Percentiles rank a stretch among this genome's conserved stretches.
These are phyloP conservation scores for Notarius lentiginosus DNA, from an alignment of 2,113 vertebrate species.

Conservation along the genomic window DNA sequence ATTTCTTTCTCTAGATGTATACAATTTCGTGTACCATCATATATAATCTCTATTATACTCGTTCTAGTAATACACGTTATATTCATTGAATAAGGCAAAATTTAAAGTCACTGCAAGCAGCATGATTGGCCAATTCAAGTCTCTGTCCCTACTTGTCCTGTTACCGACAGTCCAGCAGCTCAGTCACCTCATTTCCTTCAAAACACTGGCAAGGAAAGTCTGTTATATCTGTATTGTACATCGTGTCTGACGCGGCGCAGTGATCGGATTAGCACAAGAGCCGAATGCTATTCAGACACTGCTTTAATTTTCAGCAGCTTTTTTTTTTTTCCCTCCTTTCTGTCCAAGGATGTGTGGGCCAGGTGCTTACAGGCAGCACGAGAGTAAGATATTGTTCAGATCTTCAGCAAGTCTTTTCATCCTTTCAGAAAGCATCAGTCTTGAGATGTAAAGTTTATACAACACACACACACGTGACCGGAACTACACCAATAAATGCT, in stretches of 20 bases:
- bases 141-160: slow-evolving; percentile 1
- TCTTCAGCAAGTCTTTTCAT: slow-evolving; percentile 4
- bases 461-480: background rate
- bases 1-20: slow-evolving; percentile 54
- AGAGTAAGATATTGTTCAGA: background rate
- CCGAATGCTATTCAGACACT: background rate
- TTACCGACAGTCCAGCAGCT: slow-evolving; percentile 19
- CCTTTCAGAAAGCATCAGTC: slow-evolving; percentile 17
- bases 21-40: slow-evolving; percentile 49
- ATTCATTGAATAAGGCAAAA: slow-evolving; percentile 30
- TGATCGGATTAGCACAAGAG: background rate
- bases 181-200: background rate
- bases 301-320: slow-evolving; percentile 7
- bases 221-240: background rate
- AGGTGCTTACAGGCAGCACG: background rate
- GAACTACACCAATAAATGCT: background rate
- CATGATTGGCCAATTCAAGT: slow-evolving; percentile 26
- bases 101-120: slow-evolving; percentile 27
- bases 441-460: slow-evolving; percentile 7
- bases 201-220: background rate
- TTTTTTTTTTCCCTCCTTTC: background rate
- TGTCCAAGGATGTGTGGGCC: slow-evolving; percentile 5
- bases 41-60: slow-evolving; percentile 49
- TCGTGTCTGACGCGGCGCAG: background rate
- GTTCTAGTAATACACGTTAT: slow-evolving; percentile 43